Evolutionary conservation across 2,797 vertebrate genomes (phyloP).

Genomic region (Balearica regulorum): DNA sequence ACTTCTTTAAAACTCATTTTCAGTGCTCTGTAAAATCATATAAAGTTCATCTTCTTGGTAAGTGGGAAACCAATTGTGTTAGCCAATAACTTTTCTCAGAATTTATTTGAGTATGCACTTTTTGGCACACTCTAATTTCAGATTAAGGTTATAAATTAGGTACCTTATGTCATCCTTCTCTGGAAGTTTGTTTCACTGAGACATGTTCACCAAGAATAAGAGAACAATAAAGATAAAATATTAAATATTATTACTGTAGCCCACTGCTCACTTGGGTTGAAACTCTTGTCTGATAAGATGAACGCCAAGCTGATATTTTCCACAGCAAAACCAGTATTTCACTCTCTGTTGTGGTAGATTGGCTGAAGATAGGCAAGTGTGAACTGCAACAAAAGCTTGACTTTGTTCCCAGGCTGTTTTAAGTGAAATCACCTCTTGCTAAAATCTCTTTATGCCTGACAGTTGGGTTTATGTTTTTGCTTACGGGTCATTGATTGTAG

Average conservation of each 20-base stretch:
- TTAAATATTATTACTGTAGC: neutral
- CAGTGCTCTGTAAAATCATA: neutral
- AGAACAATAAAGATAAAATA: neutral
- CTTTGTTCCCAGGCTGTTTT: neutral
- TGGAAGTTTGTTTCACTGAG: neutral
- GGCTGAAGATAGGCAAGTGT: fast-evolving
- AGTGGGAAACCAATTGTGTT: neutral
- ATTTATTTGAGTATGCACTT: neutral
- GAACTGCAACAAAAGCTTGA: neutral
- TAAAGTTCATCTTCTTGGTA: neutral
- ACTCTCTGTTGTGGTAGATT: too few relatives aligned
- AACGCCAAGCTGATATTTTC: too few relatives aligned
- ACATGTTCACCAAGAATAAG: fast-evolving
- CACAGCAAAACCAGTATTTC: too few relatives aligned
- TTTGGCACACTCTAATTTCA: neutral
- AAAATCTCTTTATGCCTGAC: neutral
- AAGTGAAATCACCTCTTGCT: neutral
- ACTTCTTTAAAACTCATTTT: neutral
- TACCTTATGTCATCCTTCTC: neutral
- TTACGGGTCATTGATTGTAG: neutral
- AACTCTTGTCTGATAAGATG: too few relatives aligned
- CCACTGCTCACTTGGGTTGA: neutral
- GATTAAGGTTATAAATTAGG: neutral
- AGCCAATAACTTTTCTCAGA: neutral
- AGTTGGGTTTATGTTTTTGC: neutral